A percentile compares a stretch with the other conserved stretches of the same genome.
Conservation (phyloP, 2,888 invertebrate species). For the Synanthedon myopaeformis region DNA sequence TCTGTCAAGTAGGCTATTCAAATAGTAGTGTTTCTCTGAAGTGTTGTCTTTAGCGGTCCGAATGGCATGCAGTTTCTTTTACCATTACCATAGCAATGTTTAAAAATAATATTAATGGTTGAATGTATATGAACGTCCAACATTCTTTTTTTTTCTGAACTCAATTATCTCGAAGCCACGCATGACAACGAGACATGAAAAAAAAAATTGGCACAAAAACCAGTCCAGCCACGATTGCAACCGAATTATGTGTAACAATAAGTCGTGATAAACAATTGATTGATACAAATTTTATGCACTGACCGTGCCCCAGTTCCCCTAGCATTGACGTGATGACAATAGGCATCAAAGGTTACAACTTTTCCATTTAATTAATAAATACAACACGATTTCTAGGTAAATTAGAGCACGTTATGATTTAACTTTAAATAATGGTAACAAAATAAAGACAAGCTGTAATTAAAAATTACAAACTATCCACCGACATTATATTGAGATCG, state of each 20-base stretch:
- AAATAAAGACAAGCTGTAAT: too few species aligned
- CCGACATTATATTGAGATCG: too few species aligned
- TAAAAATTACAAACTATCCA: too few species aligned
- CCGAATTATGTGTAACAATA: background rate
- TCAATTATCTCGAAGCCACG: background rate
- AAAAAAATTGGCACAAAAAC: conserved; percentile 5
- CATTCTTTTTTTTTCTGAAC: too few species aligned
- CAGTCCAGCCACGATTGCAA: background rate
- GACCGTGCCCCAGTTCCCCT: conserved; percentile 10
- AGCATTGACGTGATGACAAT: conserved; percentile 4
- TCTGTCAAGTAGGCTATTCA: too few species aligned
- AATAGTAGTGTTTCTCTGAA: too few species aligned
- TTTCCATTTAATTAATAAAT: conserved; percentile 3
- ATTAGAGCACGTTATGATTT: background rate
- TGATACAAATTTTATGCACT: conserved; percentile 4
- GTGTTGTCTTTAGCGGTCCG: too few species aligned
- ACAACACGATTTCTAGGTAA: conserved; percentile 4
- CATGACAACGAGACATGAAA: background rate
- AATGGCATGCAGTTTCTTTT: too few species aligned
- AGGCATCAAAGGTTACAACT: conserved; percentile 6
- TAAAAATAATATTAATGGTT: too few species aligned
- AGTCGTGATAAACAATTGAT: background rate
- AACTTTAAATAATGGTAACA: too few species aligned
- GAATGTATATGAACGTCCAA: too few species aligned
- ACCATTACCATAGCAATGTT: too few species aligned